These are phyloP conservation scores for Dipus sagitta DNA, from an alignment of 2,797 vertebrate genomes.

Conservation along the genomic window DNA sequence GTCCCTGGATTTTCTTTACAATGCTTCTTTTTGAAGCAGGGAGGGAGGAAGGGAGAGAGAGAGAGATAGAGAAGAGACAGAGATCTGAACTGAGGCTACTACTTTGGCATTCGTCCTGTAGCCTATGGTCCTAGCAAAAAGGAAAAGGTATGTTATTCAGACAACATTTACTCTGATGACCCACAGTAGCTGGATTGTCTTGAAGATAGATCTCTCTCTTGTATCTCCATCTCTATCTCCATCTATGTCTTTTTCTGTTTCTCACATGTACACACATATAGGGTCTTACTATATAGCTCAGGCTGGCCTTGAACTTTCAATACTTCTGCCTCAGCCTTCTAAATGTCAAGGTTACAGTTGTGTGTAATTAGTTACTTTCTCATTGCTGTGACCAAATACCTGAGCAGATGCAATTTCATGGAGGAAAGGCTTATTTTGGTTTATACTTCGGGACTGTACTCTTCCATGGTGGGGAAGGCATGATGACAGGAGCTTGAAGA, in stretches of 20 bases:
- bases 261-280: background rate
- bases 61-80: too few relatives aligned
- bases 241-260: too few relatives aligned
- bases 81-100: background rate
- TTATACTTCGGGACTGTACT: too few relatives aligned
- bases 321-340: background rate
- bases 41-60: too few relatives aligned
- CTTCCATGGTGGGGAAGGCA: too few relatives aligned
- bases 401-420: too few relatives aligned
- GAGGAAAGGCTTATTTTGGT: too few relatives aligned
- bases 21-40: too few relatives aligned
- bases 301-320: background rate
- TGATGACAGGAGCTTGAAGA: too few relatives aligned
- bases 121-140: background rate
- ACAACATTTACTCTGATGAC: slow-evolving; percentile 47
- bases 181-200: slow-evolving; percentile 75
- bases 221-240: background rate
- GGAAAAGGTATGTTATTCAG: background rate
- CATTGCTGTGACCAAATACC: too few relatives aligned
- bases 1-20: too few relatives aligned
- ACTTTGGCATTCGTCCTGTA: background rate
- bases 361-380: too few relatives aligned
- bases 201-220: background rate
- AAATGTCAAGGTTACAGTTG: background rate
- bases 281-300: background rate